phyloP scores from a whole-genome alignment of 2,113 vertebrate species.

The Nothocercus nigrocapillus region DNA sequence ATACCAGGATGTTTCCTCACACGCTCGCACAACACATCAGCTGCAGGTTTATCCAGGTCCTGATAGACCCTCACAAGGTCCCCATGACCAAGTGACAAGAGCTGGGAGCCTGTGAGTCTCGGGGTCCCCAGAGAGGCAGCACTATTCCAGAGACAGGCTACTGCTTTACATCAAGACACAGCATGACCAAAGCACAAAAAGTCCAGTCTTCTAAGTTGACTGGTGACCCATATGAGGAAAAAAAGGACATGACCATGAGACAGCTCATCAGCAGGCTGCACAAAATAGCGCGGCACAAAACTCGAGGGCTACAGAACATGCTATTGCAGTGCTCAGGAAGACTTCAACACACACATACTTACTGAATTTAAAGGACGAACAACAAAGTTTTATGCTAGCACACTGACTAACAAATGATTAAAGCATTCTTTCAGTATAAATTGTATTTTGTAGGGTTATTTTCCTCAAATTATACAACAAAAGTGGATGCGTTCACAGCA shows the following conservation, averaged over 20 bases:
- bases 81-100: background rate
- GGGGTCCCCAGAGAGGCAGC: background rate
- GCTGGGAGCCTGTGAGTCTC: background rate
- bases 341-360: conserved; percentile 34
- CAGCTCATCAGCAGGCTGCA: background rate
- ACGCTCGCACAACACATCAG: background rate
- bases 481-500: background rate
- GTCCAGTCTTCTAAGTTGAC: background rate
- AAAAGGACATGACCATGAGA: background rate
- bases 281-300: background rate
- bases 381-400: conserved; percentile 24
- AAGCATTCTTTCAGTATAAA: background rate
- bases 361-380: conserved; percentile 34
- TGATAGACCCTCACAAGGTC: background rate
- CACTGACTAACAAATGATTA: conserved; percentile 54
- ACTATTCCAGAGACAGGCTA: background rate
- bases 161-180: background rate
- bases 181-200: background rate
- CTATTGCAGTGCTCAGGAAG: background rate
- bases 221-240: background rate
- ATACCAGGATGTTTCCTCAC: background rate
- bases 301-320: conserved; percentile 50
- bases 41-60: background rate
- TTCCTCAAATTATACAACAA: background rate
- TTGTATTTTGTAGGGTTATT: background rate